Evolutionary conservation across 2,797 vertebrate genomes (phyloP).

Genomic region (Cuniculus paca): DNA sequence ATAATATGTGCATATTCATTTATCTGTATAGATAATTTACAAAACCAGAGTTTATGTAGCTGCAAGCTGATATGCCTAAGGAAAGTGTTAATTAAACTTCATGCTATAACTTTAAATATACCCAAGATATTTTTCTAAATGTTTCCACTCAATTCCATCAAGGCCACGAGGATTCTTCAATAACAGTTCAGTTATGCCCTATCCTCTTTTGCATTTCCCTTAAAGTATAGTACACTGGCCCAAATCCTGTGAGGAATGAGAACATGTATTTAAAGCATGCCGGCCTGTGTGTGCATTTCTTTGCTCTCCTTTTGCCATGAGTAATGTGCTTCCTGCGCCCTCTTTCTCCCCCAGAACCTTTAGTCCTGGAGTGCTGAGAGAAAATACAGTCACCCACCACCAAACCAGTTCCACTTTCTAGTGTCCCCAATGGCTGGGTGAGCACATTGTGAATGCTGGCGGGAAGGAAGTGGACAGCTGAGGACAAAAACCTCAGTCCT

Average conservation of each 20-base stretch:
- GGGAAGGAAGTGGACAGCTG: neutral
- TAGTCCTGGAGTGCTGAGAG: neutral
- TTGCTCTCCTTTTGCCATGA: neutral
- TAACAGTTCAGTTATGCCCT: neutral
- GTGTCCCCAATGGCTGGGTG: neutral
- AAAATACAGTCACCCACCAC: no score
- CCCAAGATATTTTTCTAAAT: neutral
- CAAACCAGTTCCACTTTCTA: neutral
- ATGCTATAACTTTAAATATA: constrained; percentile 4
- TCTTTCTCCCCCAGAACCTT: neutral
- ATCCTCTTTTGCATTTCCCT: neutral
- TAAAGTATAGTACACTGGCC: neutral
- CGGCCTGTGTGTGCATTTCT: neutral
- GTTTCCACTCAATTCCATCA: neutral
- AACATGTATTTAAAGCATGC: rapidly evolving
- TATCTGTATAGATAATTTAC: neutral
- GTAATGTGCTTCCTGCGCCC: rapidly evolving
- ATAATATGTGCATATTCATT: neutral
- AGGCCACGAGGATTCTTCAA: neutral
- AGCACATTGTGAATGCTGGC: no score
- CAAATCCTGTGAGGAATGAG: neutral
- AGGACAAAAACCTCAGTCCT: neutral
- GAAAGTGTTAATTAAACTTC: constrained; percentile 65
- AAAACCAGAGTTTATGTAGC: neutral
- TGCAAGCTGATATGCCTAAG: neutral